These are phyloP conservation scores for Erpobdella octoculata DNA, from an alignment of 2,888 invertebrate genomes.

Conservation along the genomic window DNA sequence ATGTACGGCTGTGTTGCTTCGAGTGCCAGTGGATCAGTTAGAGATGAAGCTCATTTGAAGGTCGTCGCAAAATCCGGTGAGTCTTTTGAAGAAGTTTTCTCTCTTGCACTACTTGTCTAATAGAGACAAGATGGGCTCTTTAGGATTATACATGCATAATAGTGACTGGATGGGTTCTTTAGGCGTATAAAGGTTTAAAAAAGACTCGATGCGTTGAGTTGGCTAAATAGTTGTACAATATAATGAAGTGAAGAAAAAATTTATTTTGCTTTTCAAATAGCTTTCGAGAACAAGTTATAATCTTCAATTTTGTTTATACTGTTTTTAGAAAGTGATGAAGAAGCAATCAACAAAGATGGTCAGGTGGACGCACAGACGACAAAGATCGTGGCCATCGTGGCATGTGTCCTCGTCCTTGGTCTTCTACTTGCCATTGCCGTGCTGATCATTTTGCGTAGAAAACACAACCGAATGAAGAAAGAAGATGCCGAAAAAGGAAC, in stretches of 20 bases:
- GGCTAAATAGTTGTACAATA: too few relatives aligned
- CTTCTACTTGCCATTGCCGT: neutral
- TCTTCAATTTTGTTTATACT: too few relatives aligned
- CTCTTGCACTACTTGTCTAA: too few relatives aligned
- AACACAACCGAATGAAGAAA: neutral
- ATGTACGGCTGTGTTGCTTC: conserved; percentile 87
- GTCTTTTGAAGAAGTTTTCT: too few relatives aligned
- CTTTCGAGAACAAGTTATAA: too few relatives aligned
- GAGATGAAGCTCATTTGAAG: conserved; percentile 70
- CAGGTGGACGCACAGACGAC: neutral
- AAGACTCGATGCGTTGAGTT: too few relatives aligned
- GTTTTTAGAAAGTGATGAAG: neutral
- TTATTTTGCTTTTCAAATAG: too few relatives aligned
- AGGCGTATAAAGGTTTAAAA: too few relatives aligned
- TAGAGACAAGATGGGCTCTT: too few relatives aligned
- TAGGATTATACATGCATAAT: too few relatives aligned
- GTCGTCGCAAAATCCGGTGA: conserved; percentile 57
- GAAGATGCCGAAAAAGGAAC: neutral
- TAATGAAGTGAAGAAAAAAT: too few relatives aligned
- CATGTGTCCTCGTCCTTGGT: neutral
- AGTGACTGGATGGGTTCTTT: too few relatives aligned
- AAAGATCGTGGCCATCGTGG: neutral
- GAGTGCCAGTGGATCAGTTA: conserved; percentile 76
- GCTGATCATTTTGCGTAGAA: neutral
- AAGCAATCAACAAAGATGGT: neutral